Percentiles rank a stretch among this genome's conserved stretches.
phyloP scores from a whole-genome alignment of 2,888 invertebrate genomes.

The Drosophila lutescens region DNA sequence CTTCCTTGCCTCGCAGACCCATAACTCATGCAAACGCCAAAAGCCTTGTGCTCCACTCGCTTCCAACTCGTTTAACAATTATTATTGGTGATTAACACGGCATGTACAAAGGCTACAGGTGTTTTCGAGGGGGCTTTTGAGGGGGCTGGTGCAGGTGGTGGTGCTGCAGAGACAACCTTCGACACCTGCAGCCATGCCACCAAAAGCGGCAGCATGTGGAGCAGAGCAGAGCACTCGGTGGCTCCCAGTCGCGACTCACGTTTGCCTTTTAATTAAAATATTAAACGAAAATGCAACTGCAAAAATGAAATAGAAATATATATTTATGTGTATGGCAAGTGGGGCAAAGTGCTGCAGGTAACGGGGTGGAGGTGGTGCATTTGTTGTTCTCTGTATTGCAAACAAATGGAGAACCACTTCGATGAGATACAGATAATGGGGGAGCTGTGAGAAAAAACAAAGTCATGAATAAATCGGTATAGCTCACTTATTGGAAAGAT shows the following conservation, averaged over 20 bases:
- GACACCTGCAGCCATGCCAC: slow-evolving; percentile 68
- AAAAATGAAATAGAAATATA: slow-evolving; percentile 45
- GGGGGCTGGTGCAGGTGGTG: slow-evolving; percentile 6
- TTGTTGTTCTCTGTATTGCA: slow-evolving; percentile 15
- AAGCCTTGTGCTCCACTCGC: slow-evolving; percentile 50
- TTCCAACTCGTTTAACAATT: slow-evolving; percentile 79
- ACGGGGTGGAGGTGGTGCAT: slow-evolving; percentile 1
- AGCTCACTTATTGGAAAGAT: background rate
- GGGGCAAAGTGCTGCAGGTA: slow-evolving; percentile 7
- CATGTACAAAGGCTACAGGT: slow-evolving; percentile 63
- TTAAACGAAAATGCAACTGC: slow-evolving; percentile 76
- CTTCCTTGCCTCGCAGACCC: slow-evolving; percentile 38
- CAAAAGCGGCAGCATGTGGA: slow-evolving; percentile 61
- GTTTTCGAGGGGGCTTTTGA: slow-evolving; percentile 1
- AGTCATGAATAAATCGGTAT: slow-evolving; percentile 1
- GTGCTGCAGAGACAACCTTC: slow-evolving; percentile 66
- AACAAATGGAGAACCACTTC: slow-evolving; percentile 20
- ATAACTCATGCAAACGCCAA: slow-evolving; percentile 73
- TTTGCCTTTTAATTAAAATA: slow-evolving; percentile 76
- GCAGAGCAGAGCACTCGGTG: slow-evolving; percentile 37
- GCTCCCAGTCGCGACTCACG: slow-evolving; percentile 54
- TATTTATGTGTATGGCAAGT: slow-evolving; percentile 8
- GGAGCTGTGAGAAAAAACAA: slow-evolving; percentile 11
- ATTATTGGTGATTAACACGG: slow-evolving; percentile 80
- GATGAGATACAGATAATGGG: slow-evolving; percentile 24